A percentile compares a stretch with the other conserved stretches of the same genome.
phyloP scores from a whole-genome alignment of 1,140 invertebrate species.

The Lysiphlebus fabarum region DNA sequence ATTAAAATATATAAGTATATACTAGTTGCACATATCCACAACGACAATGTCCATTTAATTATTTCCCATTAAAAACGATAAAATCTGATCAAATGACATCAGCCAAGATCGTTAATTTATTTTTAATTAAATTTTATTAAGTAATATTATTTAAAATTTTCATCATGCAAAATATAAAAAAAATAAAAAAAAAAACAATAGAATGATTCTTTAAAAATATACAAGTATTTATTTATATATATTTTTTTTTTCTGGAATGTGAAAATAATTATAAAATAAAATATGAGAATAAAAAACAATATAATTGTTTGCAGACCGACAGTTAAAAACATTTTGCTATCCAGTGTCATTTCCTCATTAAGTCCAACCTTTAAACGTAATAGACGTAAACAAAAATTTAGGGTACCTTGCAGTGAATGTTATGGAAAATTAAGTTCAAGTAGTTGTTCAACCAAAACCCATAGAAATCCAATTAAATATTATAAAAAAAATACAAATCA shows the following conservation, averaged over 20 bases:
- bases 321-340: slow-evolving; percentile 57
- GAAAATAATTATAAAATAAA: slow-evolving; percentile 19
- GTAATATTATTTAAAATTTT: not conserved
- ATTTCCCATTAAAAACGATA: slow-evolving; percentile 47
- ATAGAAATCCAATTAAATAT: slow-evolving; percentile 43
- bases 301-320: slow-evolving; percentile 56
- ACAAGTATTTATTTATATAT: too few relatives aligned
- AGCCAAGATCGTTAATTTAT: not conserved
- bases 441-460: slow-evolving; percentile 32
- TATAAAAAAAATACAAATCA: slow-evolving; percentile 39
- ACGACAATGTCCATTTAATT: slow-evolving; percentile 55
- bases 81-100: not conserved
- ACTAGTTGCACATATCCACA: slow-evolving; percentile 41
- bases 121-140: too few relatives aligned
- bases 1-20: slow-evolving; percentile 11
- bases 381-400: slow-evolving; percentile 56
- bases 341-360: slow-evolving; percentile 54
- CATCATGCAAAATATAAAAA: slow-evolving; percentile 1
- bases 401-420: slow-evolving; percentile 55
- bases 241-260: slow-evolving; percentile 15
- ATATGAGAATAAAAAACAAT: slow-evolving; percentile 43
- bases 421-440: slow-evolving; percentile 40
- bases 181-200: slow-evolving; percentile 26
- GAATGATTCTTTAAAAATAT: too few relatives aligned
- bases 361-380: slow-evolving; percentile 52